Base-by-base conservation (phyloP, 2,113 vertebrate genomes). In the Tauraco erythrolophus region DNA sequence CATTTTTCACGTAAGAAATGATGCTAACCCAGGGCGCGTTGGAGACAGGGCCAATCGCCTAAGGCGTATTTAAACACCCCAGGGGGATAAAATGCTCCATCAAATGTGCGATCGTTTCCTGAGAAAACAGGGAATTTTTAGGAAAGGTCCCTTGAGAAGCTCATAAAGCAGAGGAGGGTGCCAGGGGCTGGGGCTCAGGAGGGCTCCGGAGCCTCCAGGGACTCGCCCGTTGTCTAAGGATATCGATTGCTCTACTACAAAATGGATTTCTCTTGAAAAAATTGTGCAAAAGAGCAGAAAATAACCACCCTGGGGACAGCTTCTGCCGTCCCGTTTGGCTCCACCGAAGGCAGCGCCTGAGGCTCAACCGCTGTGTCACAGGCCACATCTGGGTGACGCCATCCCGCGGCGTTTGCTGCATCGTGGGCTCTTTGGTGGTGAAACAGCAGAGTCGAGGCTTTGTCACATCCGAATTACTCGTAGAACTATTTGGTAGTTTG, bases 391-490 rank as follows among this genome's bases (percentile, higher is more conserved):
- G 41, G 64, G 45, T 31, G 14, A 31, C 1, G 0, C 15, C 65
- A n/a, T 58, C 58, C 43, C 46, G 7, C 6, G n/a, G 57, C 3
- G 19, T 33, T 43, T 24, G 56, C 28, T 23, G 60, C 35, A 15
- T 65, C 28, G 0, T 2, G 3, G n/a, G 3, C 70, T 21, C 10
- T 37, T 54, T 6, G 14, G 18, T 35, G 61, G 35, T 16, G 39
- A 41, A 50, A 66, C 53, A 43, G 46, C 66, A 79, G 39, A 22
- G 7, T 66, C 10, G 3, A 15, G 33, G 23, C 12, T 39, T 50
- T 50, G 31, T 61, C 3, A 2, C 74, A 25, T 56, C 74, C 30
- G 7, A 30, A n/a, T 41, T n/a, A 25, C 23, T 80, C 31, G 19
- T 56, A 25, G 41, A 48, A 27, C 50, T 54, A 46, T 37, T 43